Conservation (phyloP, 2,888 invertebrate species). For the Leptura quadrifasciata region DNA sequence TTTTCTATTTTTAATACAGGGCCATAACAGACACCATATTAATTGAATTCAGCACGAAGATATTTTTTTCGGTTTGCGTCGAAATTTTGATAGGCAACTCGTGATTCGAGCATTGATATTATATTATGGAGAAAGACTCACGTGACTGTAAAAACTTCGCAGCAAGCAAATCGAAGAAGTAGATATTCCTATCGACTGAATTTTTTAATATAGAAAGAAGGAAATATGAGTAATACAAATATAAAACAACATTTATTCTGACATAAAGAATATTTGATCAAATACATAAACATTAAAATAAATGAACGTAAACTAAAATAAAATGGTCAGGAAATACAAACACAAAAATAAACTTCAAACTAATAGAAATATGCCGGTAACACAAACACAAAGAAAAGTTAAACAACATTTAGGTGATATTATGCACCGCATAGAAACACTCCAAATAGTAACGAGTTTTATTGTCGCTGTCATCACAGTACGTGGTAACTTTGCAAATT, state of each 20-base stretch:
- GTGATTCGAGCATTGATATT: background rate
- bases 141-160: background rate
- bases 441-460: conserved; percentile 13
- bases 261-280: background rate
- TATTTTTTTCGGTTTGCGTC: background rate
- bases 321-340: background rate
- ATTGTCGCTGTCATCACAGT: conserved; percentile 17
- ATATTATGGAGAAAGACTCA: too few species aligned
- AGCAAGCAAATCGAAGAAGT: background rate
- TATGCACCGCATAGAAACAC: conserved; percentile 14
- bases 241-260: background rate
- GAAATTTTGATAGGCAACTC: background rate
- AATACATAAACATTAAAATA: background rate
- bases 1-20: too few species aligned
- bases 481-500: conserved; percentile 24
- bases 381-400: background rate
- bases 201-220: background rate
- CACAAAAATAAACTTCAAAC: conserved; percentile 9
- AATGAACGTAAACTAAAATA: background rate
- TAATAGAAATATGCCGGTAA: background rate
- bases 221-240: background rate
- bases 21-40: too few species aligned
- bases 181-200: background rate
- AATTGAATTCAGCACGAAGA: background rate
- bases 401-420: conserved; percentile 6